phyloP scores from a whole-genome alignment of 2,797 vertebrate species.

The Phalanger gymnotis region DNA sequence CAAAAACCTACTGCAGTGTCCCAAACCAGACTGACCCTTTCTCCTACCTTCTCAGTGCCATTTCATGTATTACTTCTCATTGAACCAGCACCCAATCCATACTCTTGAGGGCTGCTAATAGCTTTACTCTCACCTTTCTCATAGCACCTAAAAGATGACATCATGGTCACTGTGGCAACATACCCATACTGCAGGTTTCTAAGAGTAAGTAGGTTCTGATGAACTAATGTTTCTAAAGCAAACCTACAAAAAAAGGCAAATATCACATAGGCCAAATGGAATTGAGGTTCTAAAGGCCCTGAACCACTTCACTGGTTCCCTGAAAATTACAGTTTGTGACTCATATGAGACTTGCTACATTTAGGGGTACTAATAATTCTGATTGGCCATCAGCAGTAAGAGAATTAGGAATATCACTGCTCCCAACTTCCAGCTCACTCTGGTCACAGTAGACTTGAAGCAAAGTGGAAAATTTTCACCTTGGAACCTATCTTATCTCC shows the following conservation, averaged over 20 bases:
- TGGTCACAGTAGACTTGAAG: background rate
- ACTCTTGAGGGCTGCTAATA: background rate
- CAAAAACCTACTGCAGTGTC: background rate
- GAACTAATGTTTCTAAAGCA: background rate
- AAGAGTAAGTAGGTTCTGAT: background rate
- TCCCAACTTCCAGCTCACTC: background rate
- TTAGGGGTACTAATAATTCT: background rate
- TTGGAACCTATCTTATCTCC: background rate
- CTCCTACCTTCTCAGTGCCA: background rate
- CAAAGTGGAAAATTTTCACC: background rate
- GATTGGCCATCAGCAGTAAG: background rate
- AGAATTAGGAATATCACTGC: background rate
- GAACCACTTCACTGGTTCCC: background rate
- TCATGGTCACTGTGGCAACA: background rate
- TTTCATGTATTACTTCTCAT: background rate
- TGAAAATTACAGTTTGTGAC: background rate
- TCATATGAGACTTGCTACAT: background rate
- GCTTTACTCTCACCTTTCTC: background rate
- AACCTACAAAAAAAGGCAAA: background rate
- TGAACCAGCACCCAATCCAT: background rate
- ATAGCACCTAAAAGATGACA: background rate
- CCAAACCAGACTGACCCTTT: background rate
- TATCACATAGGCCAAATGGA: background rate
- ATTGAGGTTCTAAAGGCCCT: background rate
- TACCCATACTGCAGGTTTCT: background rate